phyloP scores from a whole-genome alignment of 1,140 invertebrate genomes.

The Drosophila setifemur region DNA sequence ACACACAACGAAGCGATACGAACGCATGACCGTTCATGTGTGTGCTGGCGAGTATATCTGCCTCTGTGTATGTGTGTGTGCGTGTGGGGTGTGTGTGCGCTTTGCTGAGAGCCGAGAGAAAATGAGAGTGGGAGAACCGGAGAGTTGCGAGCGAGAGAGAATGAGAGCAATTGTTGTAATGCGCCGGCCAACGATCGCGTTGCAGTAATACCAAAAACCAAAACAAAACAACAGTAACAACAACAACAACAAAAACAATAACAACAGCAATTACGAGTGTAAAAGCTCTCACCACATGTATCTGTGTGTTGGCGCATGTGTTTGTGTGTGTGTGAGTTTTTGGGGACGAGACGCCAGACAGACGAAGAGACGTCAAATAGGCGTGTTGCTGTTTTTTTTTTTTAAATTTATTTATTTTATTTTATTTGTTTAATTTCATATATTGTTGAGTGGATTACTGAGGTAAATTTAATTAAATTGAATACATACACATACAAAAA shows the following conservation, averaged over 20 bases:
- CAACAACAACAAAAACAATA: conserved; percentile 15
- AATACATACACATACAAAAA: too few relatives aligned
- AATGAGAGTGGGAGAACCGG: conserved; percentile 14
- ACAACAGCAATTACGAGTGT: conserved; percentile 21
- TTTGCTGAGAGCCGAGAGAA: conserved; percentile 10
- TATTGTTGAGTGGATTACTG: too few relatives aligned
- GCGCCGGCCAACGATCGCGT: conserved; percentile 65
- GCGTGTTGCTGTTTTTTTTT: conserved; percentile 9
- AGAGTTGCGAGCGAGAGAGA: conserved; percentile 12
- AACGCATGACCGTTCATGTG: conserved; percentile 61
- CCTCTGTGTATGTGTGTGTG: conserved; percentile 13
- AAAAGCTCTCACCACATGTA: conserved; percentile 31
- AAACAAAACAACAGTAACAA: background rate
- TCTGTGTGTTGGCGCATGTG: background rate
- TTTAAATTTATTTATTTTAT: background rate
- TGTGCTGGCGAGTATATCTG: too few relatives aligned
- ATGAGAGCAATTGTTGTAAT: conserved; percentile 36
- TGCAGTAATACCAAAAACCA: conserved; percentile 26
- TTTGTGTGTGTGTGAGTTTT: conserved; percentile 21
- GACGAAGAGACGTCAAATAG: conserved; percentile 67
- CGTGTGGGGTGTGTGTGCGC: conserved; percentile 1
- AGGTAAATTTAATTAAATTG: too few relatives aligned
- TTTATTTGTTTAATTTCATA: too few relatives aligned
- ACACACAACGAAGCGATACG: conserved; percentile 60
- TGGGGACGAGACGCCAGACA: conserved; percentile 63